These are phyloP conservation scores for Drosophila guanche DNA, from an alignment of 1,140 invertebrate species.

Conservation along the genomic window DNA sequence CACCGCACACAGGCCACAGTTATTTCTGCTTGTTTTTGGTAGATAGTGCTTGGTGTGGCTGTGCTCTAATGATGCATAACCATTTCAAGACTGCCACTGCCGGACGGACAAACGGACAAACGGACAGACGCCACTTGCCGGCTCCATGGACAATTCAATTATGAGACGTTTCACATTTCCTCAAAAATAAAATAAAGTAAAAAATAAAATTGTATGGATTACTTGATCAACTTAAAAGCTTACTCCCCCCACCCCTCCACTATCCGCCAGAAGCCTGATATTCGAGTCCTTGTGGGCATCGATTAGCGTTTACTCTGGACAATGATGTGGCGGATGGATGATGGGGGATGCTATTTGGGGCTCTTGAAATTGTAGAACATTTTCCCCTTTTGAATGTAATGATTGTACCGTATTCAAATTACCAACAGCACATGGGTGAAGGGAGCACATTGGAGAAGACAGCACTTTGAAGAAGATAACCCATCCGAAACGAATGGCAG, in stretches of 20 bases:
- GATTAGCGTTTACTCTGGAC: conserved; percentile 48
- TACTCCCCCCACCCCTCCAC: background rate
- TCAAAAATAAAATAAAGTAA: conserved; percentile 18
- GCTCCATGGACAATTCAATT: conserved; percentile 40
- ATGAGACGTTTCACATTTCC: conserved; percentile 22
- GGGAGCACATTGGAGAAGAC: background rate
- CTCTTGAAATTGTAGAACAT: conserved; percentile 31
- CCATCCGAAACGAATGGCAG: background rate
- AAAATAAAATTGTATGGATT: conserved; percentile 28
- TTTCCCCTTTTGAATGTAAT: conserved; percentile 64
- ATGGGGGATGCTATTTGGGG: conserved; percentile 1
- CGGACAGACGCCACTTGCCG: background rate
- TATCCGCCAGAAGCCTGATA: conserved; percentile 47
- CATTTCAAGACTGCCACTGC: conserved; percentile 30
- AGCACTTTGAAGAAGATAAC: background rate
- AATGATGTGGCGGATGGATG: conserved; percentile 19
- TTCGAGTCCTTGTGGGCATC: conserved; percentile 42
- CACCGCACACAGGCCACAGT: no score
- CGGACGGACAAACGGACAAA: background rate
- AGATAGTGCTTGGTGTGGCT: background rate
- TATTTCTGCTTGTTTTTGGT: background rate
- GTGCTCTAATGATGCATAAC: conserved; percentile 32
- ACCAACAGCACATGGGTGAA: conserved; percentile 33
- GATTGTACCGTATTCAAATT: conserved; percentile 73
- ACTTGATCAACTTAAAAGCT: conserved; percentile 42